Conservation (phyloP, 2,113 vertebrate genomes). For the Dendropsophus ebraccatus region DNA sequence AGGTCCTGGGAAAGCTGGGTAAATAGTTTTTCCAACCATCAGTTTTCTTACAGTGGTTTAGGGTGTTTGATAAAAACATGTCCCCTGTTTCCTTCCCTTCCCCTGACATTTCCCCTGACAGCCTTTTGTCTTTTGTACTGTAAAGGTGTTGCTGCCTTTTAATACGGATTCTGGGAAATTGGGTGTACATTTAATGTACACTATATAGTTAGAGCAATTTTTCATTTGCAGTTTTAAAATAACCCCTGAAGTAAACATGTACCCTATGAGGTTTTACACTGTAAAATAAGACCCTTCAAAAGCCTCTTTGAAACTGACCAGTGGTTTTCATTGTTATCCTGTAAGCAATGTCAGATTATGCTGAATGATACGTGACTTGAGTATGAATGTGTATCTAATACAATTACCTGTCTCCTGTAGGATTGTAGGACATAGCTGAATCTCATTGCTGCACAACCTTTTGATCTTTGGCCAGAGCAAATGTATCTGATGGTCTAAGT, state of each 20-base stretch:
- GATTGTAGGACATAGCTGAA: neutral
- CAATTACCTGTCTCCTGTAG: neutral
- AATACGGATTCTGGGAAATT: neutral
- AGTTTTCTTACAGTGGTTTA: too few relatives aligned
- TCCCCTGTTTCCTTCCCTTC: neutral
- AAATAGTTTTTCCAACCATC: too few relatives aligned
- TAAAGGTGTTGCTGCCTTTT: neutral
- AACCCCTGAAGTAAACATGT: neutral
- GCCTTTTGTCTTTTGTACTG: neutral
- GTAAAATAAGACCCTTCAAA: neutral
- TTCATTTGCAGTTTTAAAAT: neutral
- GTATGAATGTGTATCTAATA: neutral
- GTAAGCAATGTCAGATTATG: neutral
- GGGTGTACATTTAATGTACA: neutral
- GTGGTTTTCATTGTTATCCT: neutral
- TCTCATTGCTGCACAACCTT: too few relatives aligned
- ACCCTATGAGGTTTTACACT: neutral
- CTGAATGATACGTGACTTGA: neutral
- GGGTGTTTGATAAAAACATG: too few relatives aligned
- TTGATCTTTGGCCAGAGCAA: too few relatives aligned
- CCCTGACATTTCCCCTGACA: neutral
- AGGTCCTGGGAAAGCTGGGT: too few relatives aligned
- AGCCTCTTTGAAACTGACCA: neutral
- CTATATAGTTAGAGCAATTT: neutral
- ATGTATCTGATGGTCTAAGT: too few relatives aligned